Percentiles rank a stretch among this genome's conserved stretches.
phyloP scores from a whole-genome alignment of 2,113 vertebrate genomes.

The Spermophilus dauricus region DNA sequence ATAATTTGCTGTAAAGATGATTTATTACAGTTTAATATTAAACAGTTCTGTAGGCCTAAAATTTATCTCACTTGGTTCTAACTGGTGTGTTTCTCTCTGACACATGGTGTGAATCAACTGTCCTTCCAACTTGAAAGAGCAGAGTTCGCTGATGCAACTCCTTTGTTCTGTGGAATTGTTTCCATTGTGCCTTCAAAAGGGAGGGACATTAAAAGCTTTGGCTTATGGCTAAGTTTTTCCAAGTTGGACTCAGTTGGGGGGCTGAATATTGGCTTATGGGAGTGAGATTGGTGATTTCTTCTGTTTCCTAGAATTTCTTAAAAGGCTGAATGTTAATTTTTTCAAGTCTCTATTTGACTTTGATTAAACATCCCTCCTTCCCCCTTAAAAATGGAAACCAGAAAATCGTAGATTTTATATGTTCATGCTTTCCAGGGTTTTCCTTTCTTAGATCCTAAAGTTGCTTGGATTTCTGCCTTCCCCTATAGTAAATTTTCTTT shows the following conservation, averaged over 20 bases:
- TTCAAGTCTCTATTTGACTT: conserved; percentile 40
- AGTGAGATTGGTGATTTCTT: conserved; percentile 67
- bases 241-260: conserved; percentile 71
- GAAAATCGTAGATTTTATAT: conserved; percentile 26
- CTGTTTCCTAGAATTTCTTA: conserved; percentile 48
- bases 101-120: conserved; percentile 91
- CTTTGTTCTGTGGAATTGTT: conserved; percentile 88
- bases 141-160: conserved; percentile 84
- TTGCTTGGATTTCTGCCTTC: conserved; percentile 27
- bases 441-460: conserved; percentile 46
- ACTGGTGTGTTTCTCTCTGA: conserved; percentile 83
- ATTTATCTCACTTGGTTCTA: conserved; percentile 83
- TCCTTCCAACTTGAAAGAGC: conserved; percentile 87
- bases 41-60: conserved; percentile 82
- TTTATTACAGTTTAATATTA: conserved; percentile 85
- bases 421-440: conserved; percentile 28
- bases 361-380: conserved; percentile 25
- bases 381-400: conserved; percentile 46
- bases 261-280: conserved; percentile 69
- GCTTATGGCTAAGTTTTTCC: conserved; percentile 78
- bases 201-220: conserved; percentile 80
- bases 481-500: conserved; percentile 26
- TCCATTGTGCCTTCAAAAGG: conserved; percentile 83
- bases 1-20: conserved; percentile 80
- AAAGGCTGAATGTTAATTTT: conserved; percentile 20